Evolutionary conservation across 2,888 invertebrate genomes (phyloP).

Genomic region (Sialis fuliginosa): DNA sequence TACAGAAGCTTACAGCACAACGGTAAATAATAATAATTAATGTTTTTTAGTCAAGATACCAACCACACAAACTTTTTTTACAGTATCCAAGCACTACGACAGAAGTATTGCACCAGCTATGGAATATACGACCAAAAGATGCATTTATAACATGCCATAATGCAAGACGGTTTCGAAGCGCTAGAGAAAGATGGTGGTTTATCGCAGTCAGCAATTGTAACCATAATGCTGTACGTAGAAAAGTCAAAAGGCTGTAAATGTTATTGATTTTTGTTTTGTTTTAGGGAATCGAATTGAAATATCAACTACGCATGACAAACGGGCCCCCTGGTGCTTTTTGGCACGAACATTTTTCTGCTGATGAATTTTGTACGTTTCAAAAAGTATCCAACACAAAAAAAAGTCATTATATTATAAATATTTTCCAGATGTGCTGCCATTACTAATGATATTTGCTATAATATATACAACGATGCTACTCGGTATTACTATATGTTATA

Average conservation of each 20-base stretch:
- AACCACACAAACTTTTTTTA: too few species aligned
- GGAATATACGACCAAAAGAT: too few species aligned
- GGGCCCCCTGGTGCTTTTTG: conserved; percentile 63
- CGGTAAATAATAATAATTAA: too few species aligned
- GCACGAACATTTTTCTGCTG: conserved; percentile 84
- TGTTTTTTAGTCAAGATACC: too few species aligned
- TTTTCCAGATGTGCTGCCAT: conserved; percentile 66
- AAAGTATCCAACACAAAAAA: background rate
- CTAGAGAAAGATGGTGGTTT: conserved; percentile 89
- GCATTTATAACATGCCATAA: conserved; percentile 38
- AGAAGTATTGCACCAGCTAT: too few species aligned
- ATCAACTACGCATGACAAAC: conserved; percentile 77
- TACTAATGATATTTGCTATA: conserved; percentile 55
- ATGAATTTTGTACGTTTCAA: conserved; percentile 72
- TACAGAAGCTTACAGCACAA: too few species aligned
- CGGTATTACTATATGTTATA: conserved; percentile 54
- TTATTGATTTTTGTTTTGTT: conserved; percentile 13
- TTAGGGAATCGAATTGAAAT: conserved; percentile 60
- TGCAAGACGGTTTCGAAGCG: conserved; percentile 54
- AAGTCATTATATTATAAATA: background rate
- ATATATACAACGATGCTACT: conserved; percentile 54
- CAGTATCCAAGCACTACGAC: too few species aligned
- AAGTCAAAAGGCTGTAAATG: background rate
- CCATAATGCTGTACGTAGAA: conserved; percentile 32
- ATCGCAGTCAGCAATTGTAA: conserved; percentile 72